These are phyloP conservation scores for Sterna hirundo DNA, from an alignment of 2,113 vertebrate species.

Conservation along the genomic window DNA sequence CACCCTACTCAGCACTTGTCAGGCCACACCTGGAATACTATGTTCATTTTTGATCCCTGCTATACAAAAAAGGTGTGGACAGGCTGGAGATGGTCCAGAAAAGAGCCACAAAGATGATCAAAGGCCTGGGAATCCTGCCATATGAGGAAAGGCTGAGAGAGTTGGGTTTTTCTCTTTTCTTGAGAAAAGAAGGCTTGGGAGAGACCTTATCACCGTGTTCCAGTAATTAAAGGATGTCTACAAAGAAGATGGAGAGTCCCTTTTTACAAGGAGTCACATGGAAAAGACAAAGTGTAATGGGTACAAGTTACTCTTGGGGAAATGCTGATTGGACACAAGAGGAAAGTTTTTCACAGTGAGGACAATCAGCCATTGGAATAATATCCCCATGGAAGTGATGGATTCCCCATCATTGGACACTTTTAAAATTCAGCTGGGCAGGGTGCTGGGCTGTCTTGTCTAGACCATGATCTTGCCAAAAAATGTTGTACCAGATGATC, in stretches of 20 bases:
- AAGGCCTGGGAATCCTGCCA: neutral
- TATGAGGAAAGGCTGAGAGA: neutral
- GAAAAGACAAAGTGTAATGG: neutral
- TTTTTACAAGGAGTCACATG: neutral
- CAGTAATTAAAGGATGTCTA: neutral
- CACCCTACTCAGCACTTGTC: neutral
- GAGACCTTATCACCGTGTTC: neutral
- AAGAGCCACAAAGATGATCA: neutral
- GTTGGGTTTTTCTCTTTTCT: neutral
- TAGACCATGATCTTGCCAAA: neutral
- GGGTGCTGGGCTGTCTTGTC: neutral
- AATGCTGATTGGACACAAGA: neutral
- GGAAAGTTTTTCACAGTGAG: neutral
- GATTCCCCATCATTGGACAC: neutral
- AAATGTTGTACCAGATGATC: neutral
- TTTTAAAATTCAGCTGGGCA: neutral
- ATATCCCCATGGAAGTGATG: neutral
- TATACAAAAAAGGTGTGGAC: neutral
- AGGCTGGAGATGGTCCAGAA: neutral
- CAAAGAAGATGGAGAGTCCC: neutral
- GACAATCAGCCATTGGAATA: neutral
- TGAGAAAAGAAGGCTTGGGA: neutral
- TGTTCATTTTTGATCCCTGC: neutral
- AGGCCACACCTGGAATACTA: neutral
- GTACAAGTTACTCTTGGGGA: neutral